phyloP scores from a whole-genome alignment of 2,888 invertebrate genomes.

The Hyles lineata region DNA sequence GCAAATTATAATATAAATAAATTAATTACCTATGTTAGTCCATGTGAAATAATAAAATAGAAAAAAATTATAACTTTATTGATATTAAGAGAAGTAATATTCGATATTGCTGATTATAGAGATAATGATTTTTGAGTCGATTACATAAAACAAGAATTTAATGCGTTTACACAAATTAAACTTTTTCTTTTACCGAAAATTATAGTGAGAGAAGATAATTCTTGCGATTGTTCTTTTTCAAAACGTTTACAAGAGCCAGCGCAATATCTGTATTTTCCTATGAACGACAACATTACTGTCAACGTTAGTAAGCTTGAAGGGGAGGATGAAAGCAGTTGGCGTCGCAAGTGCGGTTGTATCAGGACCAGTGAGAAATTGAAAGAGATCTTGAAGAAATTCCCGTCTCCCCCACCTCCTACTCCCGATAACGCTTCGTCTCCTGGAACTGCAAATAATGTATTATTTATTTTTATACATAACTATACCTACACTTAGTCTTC shows the following conservation, averaged over 20 bases:
- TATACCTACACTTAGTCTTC: no score
- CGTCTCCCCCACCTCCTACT: constrained; percentile 63
- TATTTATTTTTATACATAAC: neutral
- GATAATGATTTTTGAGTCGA: no score
- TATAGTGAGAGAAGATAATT: neutral
- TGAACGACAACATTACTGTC: neutral
- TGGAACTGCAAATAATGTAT: neutral
- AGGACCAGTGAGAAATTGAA: constrained; percentile 73
- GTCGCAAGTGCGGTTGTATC: constrained; percentile 67
- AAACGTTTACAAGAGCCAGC: neutral
- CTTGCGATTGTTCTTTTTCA: neutral
- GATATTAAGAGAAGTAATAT: no score
- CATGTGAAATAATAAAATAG: no score
- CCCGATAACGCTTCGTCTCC: neutral
- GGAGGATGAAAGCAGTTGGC: constrained; percentile 40
- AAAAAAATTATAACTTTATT: no score
- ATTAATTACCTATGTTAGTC: no score
- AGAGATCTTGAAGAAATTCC: constrained; percentile 62
- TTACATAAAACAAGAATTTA: no score
- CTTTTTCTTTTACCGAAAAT: neutral
- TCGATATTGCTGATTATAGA: no score
- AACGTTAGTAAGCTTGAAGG: neutral
- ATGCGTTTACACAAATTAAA: no score
- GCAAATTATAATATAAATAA: no score
- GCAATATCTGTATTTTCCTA: neutral